Conservation (phyloP, 2,113 vertebrate genomes). For the Myxocyprinus asiaticus region DNA sequence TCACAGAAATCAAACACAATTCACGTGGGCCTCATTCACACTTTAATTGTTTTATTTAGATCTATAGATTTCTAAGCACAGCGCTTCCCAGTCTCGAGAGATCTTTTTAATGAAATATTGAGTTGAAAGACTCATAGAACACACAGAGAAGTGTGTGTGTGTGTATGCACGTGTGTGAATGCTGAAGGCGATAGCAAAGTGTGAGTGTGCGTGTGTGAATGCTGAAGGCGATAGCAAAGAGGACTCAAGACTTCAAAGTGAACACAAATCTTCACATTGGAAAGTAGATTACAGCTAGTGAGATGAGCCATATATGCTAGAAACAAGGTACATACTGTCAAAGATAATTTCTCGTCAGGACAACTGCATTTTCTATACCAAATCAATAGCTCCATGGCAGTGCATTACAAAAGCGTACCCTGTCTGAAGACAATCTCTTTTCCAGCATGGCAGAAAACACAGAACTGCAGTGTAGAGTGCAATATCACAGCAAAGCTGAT, state of each 20-base stretch:
- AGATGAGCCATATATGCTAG: constrained; percentile 39
- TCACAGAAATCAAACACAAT: constrained; percentile 27
- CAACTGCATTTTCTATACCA: constrained; percentile 33
- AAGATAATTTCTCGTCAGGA: constrained; percentile 29
- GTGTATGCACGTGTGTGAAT: too few species aligned
- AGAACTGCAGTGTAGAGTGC: too few species aligned
- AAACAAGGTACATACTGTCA: constrained; percentile 37
- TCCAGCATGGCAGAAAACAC: not conserved
- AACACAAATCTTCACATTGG: constrained; percentile 52
- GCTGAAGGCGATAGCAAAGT: constrained; percentile 40
- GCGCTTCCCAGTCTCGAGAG: constrained; percentile 51
- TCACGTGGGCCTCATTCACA: constrained; percentile 45
- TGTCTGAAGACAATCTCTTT: constrained; percentile 43
- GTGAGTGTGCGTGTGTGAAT: too few species aligned
- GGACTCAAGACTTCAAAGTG: constrained; percentile 54
- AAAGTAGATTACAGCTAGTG: constrained; percentile 52
- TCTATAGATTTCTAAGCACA: constrained; percentile 60
- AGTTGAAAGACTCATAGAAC: constrained; percentile 58
- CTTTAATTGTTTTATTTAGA: constrained; percentile 62
- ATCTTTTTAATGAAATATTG: constrained; percentile 62
- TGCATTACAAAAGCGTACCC: constrained; percentile 44
- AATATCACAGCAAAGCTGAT: too few species aligned
- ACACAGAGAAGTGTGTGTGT: constrained; percentile 41
- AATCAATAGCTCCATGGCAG: constrained; percentile 22
- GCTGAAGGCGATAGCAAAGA: constrained; percentile 42